phyloP scores from a whole-genome alignment of 2,888 invertebrate genomes.

The Cataglyphis altisquamis region DNA sequence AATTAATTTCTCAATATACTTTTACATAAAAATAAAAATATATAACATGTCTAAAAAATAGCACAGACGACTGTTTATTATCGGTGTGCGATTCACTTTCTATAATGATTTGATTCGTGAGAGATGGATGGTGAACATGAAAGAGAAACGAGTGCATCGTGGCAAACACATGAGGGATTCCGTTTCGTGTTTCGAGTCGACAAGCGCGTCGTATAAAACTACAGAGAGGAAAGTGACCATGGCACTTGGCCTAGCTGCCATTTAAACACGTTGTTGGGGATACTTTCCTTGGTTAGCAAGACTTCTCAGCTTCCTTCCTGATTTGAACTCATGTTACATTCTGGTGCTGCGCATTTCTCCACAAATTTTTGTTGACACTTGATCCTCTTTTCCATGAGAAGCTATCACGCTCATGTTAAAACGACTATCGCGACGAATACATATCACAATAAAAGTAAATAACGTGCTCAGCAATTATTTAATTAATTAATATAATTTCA shows the following conservation, averaged over 20 bases:
- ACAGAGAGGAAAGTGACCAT: conserved; percentile 75
- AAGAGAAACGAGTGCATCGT: conserved; percentile 6
- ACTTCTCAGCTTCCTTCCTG: conserved; percentile 53
- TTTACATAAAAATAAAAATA: conserved; percentile 15
- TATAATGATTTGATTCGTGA: not conserved
- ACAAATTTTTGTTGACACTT: conserved; percentile 6
- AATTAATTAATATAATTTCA: not conserved
- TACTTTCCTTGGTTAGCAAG: conserved; percentile 61
- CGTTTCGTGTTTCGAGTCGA: conserved; percentile 58
- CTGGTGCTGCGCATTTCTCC: conserved; percentile 48
- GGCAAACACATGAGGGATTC: conserved; percentile 23
- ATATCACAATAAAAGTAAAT: not conserved
- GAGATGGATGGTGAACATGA: not conserved
- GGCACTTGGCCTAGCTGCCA: conserved; percentile 68
- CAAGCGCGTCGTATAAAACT: conserved; percentile 65
- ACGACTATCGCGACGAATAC: not conserved
- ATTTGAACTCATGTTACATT: conserved; percentile 55
- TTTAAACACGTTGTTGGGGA: conserved; percentile 60
- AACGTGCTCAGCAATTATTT: not conserved
- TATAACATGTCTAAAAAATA: not conserved
- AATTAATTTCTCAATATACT: not conserved
- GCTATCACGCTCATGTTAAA: not conserved
- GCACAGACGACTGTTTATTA: not conserved
- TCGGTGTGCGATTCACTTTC: not conserved
- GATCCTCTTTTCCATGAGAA: not conserved